phyloP scores from a whole-genome alignment of 2,113 vertebrate genomes.

The Phaethornis superciliosus region DNA sequence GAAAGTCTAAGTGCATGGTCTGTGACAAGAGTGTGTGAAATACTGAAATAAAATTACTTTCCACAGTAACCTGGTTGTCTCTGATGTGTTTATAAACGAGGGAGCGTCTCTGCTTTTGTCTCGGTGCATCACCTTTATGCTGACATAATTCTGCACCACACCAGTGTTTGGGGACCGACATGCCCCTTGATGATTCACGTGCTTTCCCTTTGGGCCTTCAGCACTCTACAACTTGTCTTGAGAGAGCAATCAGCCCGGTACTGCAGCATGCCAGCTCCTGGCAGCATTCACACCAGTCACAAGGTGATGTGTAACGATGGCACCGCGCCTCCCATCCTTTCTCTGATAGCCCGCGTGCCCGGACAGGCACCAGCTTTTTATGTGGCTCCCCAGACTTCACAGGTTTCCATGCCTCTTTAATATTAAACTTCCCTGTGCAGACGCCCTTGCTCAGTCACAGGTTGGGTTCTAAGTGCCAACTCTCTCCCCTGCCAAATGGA shows the following conservation, averaged over 20 bases:
- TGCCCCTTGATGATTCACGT: background rate
- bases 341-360: accelerated
- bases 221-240: background rate
- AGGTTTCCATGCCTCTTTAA: background rate
- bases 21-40: conserved; percentile 48
- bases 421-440: background rate
- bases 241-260: background rate
- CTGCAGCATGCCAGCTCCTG: background rate
- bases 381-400: background rate
- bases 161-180: background rate
- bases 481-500: background rate
- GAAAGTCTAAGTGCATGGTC: conserved; percentile 55
- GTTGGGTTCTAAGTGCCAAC: background rate
- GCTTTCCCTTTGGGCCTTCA: background rate
- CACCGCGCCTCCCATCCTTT: background rate
- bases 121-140: background rate
- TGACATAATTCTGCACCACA: background rate
- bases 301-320: background rate
- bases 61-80: conserved; percentile 7
- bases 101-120: background rate
- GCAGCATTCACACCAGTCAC: background rate
- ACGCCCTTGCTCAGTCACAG: background rate
- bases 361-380: background rate
- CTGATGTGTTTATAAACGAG: background rate
- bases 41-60: conserved; percentile 69